A percentile compares a stretch with the other conserved stretches of the same genome.
Evolutionary conservation across 92 coral and sea anemone species (phyloP).

Genomic region (Bergia sp.): DNA sequence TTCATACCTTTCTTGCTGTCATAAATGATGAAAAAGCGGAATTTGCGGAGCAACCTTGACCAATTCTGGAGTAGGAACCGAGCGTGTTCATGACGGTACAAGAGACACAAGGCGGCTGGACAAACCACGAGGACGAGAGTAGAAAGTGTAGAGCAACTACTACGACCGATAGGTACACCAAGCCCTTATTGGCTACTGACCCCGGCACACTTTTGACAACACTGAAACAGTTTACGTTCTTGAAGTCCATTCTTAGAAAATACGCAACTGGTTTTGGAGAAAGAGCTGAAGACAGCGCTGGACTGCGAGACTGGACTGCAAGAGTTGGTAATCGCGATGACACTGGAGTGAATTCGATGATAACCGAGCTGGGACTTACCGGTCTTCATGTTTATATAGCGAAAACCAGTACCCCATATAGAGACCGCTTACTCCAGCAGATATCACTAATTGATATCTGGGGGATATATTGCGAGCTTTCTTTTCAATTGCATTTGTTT

Average conservation of each 20-base stretch:
- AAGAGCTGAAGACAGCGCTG: neutral
- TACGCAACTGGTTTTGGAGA: neutral
- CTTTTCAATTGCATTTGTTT: conserved; percentile 10
- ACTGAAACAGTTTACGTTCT: neutral
- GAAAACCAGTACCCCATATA: neutral
- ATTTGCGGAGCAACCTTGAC: conserved; percentile 52
- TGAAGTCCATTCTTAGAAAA: neutral
- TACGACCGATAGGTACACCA: conserved; percentile 5
- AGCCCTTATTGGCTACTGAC: neutral
- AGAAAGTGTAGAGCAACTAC: neutral
- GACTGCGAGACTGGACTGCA: neutral
- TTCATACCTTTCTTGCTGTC: conserved; percentile 62
- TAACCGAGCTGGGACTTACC: neutral
- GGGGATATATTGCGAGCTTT: conserved; percentile 25
- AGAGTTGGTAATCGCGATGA: neutral
- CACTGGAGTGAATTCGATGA: neutral
- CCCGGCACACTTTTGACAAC: neutral
- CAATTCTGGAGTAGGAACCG: conserved; percentile 42
- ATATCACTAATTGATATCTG: conserved; percentile 31
- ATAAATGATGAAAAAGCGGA: conserved; percentile 51
- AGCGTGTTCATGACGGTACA: conserved; percentile 74
- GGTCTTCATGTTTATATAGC: conserved; percentile 8
- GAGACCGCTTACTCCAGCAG: neutral
- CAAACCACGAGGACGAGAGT: conserved; percentile 27
- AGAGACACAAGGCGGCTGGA: conserved; percentile 76